phyloP scores from a whole-genome alignment of 2,797 vertebrate genomes.

The Enoplosus armatus region DNA sequence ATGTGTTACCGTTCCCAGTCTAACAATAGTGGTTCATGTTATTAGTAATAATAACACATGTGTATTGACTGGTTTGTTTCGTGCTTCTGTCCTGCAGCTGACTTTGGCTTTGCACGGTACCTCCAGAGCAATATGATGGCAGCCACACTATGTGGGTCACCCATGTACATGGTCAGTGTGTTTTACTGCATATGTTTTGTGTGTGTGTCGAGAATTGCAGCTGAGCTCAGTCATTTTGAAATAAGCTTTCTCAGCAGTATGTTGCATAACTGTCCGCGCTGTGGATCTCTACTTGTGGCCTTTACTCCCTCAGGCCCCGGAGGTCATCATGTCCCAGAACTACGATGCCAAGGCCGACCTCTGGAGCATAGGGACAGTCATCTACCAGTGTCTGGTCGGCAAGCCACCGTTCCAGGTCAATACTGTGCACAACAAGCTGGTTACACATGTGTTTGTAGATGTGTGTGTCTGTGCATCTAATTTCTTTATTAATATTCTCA shows the following conservation, averaged over 20 bases:
- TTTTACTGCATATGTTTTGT: conserved; percentile 2
- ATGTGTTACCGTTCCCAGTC: conserved; percentile 12
- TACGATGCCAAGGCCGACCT: conserved; percentile 97
- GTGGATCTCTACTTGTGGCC: conserved; percentile 4
- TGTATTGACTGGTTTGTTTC: conserved; percentile 34
- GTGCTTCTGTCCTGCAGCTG: conserved; percentile 85
- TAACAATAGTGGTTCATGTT: conserved; percentile 38
- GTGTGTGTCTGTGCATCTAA: background rate
- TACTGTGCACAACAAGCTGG: background rate
- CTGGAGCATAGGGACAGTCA: conserved; percentile 98
- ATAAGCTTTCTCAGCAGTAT: conserved; percentile 6
- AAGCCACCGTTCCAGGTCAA: conserved; percentile 97
- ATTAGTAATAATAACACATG: conserved; percentile 46
- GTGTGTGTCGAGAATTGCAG: conserved; percentile 9
- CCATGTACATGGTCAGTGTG: conserved; percentile 96
- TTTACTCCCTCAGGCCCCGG: conserved; percentile 88
- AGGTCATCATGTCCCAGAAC: conserved; percentile 99
- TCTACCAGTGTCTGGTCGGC: conserved; percentile 98
- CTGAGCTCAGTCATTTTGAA: background rate
- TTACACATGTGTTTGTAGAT: background rate
- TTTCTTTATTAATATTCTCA: conserved; percentile 61
- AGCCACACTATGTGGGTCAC: conserved; percentile 96
- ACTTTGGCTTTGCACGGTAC: conserved; percentile 98
- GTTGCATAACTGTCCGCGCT: background rate
- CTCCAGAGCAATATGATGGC: conserved; percentile 99